A percentile compares a stretch with the other conserved stretches of the same genome.
phyloP scores from a whole-genome alignment of 2,113 vertebrate species.

The Eleginops maclovinus region DNA sequence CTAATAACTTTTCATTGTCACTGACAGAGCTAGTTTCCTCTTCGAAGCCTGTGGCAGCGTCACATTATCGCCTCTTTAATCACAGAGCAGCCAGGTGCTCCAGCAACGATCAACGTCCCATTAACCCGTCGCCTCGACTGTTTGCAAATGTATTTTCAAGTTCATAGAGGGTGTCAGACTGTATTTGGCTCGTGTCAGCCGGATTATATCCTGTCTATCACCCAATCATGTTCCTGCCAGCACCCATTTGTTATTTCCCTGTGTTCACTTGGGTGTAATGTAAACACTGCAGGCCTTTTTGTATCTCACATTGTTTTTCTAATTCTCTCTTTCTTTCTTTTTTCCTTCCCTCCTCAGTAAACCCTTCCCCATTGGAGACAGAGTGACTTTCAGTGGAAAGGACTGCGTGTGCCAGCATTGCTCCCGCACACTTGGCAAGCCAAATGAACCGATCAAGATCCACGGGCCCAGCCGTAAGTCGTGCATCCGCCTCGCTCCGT shows the following conservation, averaged over 20 bases:
- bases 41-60: constrained; percentile 45
- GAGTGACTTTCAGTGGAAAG: constrained; percentile 98
- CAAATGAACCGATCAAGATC: constrained; percentile 96
- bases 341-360: constrained; percentile 85
- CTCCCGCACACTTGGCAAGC: constrained; percentile 89
- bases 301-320: constrained; percentile 32
- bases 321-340: constrained; percentile 46
- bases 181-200: constrained; percentile 49
- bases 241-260: constrained; percentile 44
- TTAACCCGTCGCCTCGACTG: constrained; percentile 40
- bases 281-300: constrained; percentile 50
- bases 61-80: constrained; percentile 70
- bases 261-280: constrained; percentile 24
- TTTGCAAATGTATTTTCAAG: constrained; percentile 44
- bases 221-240: constrained; percentile 45
- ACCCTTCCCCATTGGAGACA: constrained; percentile 97
- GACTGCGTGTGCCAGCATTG: constrained; percentile 98
- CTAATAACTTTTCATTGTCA: constrained; percentile 66
- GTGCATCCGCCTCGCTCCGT: constrained; percentile 41
- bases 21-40: constrained; percentile 49
- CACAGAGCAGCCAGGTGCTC: constrained; percentile 70
- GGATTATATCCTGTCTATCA: constrained; percentile 44
- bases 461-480: constrained; percentile 95
- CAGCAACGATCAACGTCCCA: constrained; percentile 45
- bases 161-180: constrained; percentile 45